Evolutionary conservation across 1,140 invertebrate genomes (phyloP).

Genomic region (Hetaerina americana): DNA sequence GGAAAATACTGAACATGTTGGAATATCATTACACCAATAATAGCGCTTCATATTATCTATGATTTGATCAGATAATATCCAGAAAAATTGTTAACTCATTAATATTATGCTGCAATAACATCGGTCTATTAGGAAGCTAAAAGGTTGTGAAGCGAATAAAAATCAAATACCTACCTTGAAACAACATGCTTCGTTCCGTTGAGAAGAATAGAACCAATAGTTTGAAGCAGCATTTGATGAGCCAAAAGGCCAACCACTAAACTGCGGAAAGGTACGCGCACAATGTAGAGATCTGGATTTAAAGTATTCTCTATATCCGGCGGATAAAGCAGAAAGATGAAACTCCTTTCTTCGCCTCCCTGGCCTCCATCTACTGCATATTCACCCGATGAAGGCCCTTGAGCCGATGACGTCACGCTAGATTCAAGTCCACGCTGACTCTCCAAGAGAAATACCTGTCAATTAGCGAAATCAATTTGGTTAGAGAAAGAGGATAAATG

Average conservation of each 20-base stretch:
- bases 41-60: too few species aligned
- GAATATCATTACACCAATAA: too few species aligned
- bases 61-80: too few species aligned
- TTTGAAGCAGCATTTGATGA: constrained; percentile 83
- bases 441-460: constrained; percentile 55
- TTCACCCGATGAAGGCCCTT: not conserved
- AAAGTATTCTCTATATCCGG: constrained; percentile 53
- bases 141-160: not conserved
- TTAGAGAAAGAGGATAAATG: constrained; percentile 10
- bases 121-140: too few species aligned
- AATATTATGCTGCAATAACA: too few species aligned
- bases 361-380: not conserved
- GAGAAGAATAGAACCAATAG: constrained; percentile 71
- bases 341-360: constrained; percentile 60
- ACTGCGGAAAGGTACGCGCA: constrained; percentile 71
- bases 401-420: not conserved
- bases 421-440: constrained; percentile 32
- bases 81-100: too few species aligned
- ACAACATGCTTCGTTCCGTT: constrained; percentile 41
- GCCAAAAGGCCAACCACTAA: constrained; percentile 77
- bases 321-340: constrained; percentile 79
- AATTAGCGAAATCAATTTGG: too few species aligned
- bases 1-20: too few species aligned
- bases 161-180: constrained; percentile 30
- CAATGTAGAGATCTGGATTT: constrained; percentile 65